Base-by-base conservation (phyloP, 2,888 invertebrate species). In the Eledona agricola region DNA sequence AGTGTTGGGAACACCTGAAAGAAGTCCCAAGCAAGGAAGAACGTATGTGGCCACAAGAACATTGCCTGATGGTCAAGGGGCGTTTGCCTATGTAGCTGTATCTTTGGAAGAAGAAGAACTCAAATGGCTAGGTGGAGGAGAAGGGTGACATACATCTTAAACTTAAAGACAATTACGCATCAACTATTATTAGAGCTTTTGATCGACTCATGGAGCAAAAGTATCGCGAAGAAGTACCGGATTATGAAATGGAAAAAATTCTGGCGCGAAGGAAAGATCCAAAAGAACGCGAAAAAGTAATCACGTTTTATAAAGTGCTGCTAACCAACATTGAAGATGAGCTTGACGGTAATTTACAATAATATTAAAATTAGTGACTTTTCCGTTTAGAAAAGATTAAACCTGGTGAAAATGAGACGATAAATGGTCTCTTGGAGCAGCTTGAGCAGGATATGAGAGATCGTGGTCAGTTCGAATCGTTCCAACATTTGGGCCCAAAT, bases 1-100 rank as follows among this genome's bases (percentile, higher is more conserved):
- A 12, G 51, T 55, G 2, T 29, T 60, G 1, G 31, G 34, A 1
- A 43, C 54, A 2, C 53, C 55, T 2, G 68, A 70, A 7, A 70
- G 64, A 31, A 60, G 64, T 37, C 60, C 64, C 15, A 68, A 65
- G 11, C 70, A 73, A 38, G 79, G 78, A 19, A 65, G 78, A 53
- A 79, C 78, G 1, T 79, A 78, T 63, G 66, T 79, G n/a, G 79
- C 79, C 2, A 77, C 79, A 3, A 67, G 77, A 50, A 71, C 72
- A 2, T 64, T 79, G 46, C 78, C 78, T 0, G 69, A 74, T 22
- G 75, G 77, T 13, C 71, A 72, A 53, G 79, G 79, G 5, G 77
- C 77, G 1, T 77, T 78, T 62, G 79, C 77, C 1, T 79, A 78
- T 51, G 67, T 79, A 1, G 78, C 77, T 9, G 66, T 79, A 3